phyloP scores from a whole-genome alignment of 2,888 invertebrate genomes.

The Athripsodes cinereus region DNA sequence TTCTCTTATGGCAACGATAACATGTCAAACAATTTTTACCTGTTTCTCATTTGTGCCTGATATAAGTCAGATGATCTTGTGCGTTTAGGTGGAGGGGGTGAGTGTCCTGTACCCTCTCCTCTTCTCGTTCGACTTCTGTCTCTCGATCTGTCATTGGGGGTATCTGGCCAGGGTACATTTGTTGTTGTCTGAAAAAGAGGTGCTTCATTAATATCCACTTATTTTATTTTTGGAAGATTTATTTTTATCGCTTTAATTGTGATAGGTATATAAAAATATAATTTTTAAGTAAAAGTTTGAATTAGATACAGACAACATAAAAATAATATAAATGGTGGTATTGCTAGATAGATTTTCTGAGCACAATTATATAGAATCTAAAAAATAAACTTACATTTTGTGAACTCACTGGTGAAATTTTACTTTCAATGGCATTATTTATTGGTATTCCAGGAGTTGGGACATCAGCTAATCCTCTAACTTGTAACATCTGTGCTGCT shows the following conservation, averaged over 20 bases:
- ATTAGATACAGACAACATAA: too few relatives aligned
- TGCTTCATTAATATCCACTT: too few relatives aligned
- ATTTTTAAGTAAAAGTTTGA: too few relatives aligned
- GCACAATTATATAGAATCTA: too few relatives aligned
- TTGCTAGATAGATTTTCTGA: too few relatives aligned
- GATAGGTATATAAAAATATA: too few relatives aligned
- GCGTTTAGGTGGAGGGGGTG: slow-evolving; percentile 62
- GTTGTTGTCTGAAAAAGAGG: slow-evolving; percentile 45
- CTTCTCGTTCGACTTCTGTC: slow-evolving; percentile 51
- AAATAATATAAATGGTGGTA: too few relatives aligned
- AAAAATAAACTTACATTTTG: neutral
- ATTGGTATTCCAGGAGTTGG: slow-evolving; percentile 47
- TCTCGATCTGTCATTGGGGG: slow-evolving; percentile 36
- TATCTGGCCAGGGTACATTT: slow-evolving; percentile 53
- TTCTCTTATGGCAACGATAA: too few relatives aligned
- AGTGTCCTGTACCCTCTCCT: slow-evolving; percentile 42
- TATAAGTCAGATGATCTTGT: slow-evolving; percentile 65
- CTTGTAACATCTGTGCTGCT: slow-evolving; percentile 82
- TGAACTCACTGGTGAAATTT: slow-evolving; percentile 62
- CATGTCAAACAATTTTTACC: too few relatives aligned
- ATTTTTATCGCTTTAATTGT: too few relatives aligned
- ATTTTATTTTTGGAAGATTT: too few relatives aligned
- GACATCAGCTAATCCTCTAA: slow-evolving; percentile 80
- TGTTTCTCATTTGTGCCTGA: slow-evolving; percentile 54
- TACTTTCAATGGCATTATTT: slow-evolving; percentile 51